These are phyloP conservation scores for Chaetodon trifasciatus DNA, from an alignment of 2,797 vertebrate genomes.

Conservation along the genomic window DNA sequence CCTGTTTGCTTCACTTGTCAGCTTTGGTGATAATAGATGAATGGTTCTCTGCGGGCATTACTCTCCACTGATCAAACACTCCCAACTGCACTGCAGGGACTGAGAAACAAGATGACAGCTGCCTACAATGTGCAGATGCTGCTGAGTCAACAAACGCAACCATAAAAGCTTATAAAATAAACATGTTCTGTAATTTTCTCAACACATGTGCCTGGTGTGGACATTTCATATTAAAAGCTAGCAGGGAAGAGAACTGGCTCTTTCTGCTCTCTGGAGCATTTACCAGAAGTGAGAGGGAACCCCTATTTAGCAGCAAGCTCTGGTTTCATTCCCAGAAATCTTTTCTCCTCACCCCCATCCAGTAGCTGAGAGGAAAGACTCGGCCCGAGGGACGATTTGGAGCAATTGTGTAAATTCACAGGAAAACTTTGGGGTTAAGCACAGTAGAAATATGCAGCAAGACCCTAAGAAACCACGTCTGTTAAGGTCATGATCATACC, in stretches of 20 bases:
- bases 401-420: constrained; percentile 27
- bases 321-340: constrained; percentile 73
- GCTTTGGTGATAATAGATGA: constrained; percentile 8
- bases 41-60: constrained; percentile 14
- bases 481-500: constrained; percentile 34
- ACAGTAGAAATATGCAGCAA: constrained; percentile 14
- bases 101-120: constrained; percentile 48
- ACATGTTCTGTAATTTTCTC: constrained; percentile 63
- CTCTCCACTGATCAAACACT: constrained; percentile 10
- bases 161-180: constrained; percentile 67
- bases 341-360: constrained; percentile 18
- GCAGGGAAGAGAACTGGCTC: constrained; percentile 32
- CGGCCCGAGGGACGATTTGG: constrained; percentile 7
- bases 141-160: constrained; percentile 58
- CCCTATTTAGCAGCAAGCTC: constrained; percentile 65
- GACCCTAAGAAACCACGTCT: constrained; percentile 21
- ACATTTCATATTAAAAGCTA: constrained; percentile 47
- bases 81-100: not conserved
- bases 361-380: constrained; percentile 36
- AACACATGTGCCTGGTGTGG: constrained; percentile 54
- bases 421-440: constrained; percentile 10
- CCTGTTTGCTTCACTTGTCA: constrained; percentile 10
- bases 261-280: constrained; percentile 41
- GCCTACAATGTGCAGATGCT: constrained; percentile 43
- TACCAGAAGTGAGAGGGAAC: constrained; percentile 68